These are phyloP conservation scores for Idaea straminata DNA, from an alignment of 2,888 invertebrate species.

Conservation along the genomic window DNA sequence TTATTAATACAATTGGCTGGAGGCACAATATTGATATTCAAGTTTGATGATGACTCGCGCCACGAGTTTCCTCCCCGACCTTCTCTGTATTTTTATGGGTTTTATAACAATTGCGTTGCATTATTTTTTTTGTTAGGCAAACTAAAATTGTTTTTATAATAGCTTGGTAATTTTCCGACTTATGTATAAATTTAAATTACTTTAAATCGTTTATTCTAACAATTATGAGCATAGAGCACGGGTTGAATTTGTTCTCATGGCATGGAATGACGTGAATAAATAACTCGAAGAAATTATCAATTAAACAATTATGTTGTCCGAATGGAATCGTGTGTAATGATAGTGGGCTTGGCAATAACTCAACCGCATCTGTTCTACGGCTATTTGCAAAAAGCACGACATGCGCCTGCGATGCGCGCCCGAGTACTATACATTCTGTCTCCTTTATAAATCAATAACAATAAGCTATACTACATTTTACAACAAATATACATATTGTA, in stretches of 20 bases:
- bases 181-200: slow-evolving; percentile 10
- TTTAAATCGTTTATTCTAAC: slow-evolving; percentile 6
- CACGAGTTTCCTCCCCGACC: slow-evolving; percentile 63
- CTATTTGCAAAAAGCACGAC: slow-evolving; percentile 78
- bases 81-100: slow-evolving; percentile 70
- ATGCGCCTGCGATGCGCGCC: slow-evolving; percentile 41
- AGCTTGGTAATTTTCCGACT: not conserved
- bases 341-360: slow-evolving; percentile 79
- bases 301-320: slow-evolving; percentile 82
- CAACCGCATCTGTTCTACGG: slow-evolving; percentile 78
- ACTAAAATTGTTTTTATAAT: slow-evolving; percentile 39
- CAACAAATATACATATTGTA: not conserved
- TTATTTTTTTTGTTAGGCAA: slow-evolving; percentile 55
- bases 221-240: slow-evolving; percentile 57
- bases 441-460: not conserved
- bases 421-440: slow-evolving; percentile 14
- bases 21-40: slow-evolving; percentile 81
- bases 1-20: slow-evolving; percentile 81
- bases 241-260: slow-evolving; percentile 57
- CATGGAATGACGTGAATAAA: slow-evolving; percentile 78
- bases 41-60: slow-evolving; percentile 77
- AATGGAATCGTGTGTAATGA: slow-evolving; percentile 81
- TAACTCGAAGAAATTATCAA: slow-evolving; percentile 81
- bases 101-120: slow-evolving; percentile 57
- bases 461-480: not conserved